Evolutionary conservation across 37 sponge, comb jelly and placozoan species (phyloP).

Genomic region (Aphrocallistes beatrix): DNA sequence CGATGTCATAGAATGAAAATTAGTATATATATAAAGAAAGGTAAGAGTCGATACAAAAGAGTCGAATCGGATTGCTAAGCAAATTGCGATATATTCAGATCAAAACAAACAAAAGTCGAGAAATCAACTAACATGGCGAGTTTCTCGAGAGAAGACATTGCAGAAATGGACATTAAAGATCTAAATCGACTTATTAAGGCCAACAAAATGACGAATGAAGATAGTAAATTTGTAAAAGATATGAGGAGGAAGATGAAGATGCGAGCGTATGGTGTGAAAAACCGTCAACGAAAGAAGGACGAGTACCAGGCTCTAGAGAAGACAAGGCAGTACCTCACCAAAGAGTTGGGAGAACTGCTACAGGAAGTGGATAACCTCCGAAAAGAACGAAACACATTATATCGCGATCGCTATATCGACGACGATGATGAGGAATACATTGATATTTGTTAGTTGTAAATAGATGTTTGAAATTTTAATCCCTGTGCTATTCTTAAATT

Average conservation of each 20-base stretch:
- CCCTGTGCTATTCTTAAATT: too few species aligned
- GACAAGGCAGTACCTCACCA: neutral
- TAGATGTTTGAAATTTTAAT: neutral
- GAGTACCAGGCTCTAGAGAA: neutral
- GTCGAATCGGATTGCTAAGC: too few species aligned
- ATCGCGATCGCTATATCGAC: neutral
- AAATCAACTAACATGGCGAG: too few species aligned
- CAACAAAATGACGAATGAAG: neutral
- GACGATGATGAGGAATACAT: neutral
- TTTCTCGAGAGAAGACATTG: neutral
- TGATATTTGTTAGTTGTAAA: neutral
- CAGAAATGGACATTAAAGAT: neutral
- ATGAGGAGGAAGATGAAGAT: constrained; percentile 15
- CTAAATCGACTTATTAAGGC: neutral
- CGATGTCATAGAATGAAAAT: too few species aligned
- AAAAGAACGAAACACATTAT: neutral
- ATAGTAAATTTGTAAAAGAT: neutral
- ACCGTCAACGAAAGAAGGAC: neutral
- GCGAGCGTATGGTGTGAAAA: neutral
- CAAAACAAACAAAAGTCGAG: too few species aligned
- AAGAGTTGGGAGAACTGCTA: neutral
- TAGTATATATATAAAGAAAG: too few species aligned
- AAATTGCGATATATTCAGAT: too few species aligned
- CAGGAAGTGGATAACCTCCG: neutral
- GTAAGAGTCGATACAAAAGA: too few species aligned